Percentiles rank a stretch among this genome's conserved stretches.
These are phyloP conservation scores for Volucella bombylans DNA, from an alignment of 2,888 invertebrate genomes.

Conservation along the genomic window DNA sequence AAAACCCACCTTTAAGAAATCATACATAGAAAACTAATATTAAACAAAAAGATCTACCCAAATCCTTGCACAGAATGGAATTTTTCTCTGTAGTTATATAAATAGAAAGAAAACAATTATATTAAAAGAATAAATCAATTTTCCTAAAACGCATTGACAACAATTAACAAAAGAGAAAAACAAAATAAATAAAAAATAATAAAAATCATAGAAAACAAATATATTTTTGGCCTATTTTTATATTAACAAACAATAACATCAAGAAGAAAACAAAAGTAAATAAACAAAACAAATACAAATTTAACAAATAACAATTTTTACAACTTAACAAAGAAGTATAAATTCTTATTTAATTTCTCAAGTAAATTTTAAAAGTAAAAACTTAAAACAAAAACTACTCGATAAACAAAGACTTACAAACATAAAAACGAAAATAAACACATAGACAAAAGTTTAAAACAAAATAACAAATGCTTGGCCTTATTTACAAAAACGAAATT, in stretches of 20 bases:
- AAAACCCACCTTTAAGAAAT: slow-evolving; percentile 69
- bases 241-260: slow-evolving; percentile 53
- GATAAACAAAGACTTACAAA: slow-evolving; percentile 60
- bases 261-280: slow-evolving; percentile 51
- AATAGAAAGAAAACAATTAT: slow-evolving; percentile 36
- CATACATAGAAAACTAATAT: slow-evolving; percentile 16
- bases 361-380: slow-evolving; percentile 24
- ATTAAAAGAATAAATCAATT: slow-evolving; percentile 60
- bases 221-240: slow-evolving; percentile 74
- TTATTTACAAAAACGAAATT: slow-evolving; percentile 65
- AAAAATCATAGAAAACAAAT: slow-evolving; percentile 69
- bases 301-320: slow-evolving; percentile 56
- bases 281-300: slow-evolving; percentile 53
- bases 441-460: slow-evolving; percentile 42
- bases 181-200: slow-evolving; percentile 58
- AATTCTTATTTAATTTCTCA: slow-evolving; percentile 35
- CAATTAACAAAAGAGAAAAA: slow-evolving; percentile 34
- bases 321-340: slow-evolving; percentile 36
- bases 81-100: slow-evolving; percentile 68
- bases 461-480: slow-evolving; percentile 64
- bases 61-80: slow-evolving; percentile 70
- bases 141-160: slow-evolving; percentile 63
- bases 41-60: slow-evolving; percentile 47
- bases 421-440: slow-evolving; percentile 30
- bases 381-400: slow-evolving; percentile 35